Conservation (phyloP, 1,140 invertebrate genomes). For the Pogonomyrmex californicus region DNA sequence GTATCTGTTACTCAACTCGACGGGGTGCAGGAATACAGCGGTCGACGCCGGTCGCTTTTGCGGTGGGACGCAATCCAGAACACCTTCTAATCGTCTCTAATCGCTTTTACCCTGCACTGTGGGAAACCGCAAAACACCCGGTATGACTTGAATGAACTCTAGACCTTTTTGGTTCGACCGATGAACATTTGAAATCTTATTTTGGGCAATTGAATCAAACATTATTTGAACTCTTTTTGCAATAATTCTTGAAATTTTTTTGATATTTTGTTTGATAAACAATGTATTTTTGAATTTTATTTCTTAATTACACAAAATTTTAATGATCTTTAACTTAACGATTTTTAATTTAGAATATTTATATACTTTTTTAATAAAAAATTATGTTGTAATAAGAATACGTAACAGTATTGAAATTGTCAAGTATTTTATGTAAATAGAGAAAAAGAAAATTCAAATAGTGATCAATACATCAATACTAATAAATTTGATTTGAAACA, state of each 20-base stretch:
- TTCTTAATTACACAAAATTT: background rate
- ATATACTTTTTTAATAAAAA: background rate
- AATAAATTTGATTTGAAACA: background rate
- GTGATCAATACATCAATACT: background rate
- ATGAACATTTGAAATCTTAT: slow-evolving; percentile 24
- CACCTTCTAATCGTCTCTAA: slow-evolving; percentile 68
- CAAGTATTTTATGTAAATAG: background rate
- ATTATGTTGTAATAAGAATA: background rate
- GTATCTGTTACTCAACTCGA: slow-evolving; percentile 32
- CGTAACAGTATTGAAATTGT: background rate
- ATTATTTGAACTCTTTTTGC: background rate
- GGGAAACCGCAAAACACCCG: slow-evolving; percentile 52
- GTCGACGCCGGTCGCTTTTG: slow-evolving; percentile 26
- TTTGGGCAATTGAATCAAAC: slow-evolving; percentile 25
- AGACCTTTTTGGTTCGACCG: slow-evolving; percentile 22
- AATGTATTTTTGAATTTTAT: background rate
- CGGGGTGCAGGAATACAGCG: slow-evolving; percentile 8
- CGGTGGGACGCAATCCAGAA: slow-evolving; percentile 69
- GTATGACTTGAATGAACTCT: slow-evolving; percentile 36
- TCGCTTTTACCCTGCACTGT: slow-evolving; percentile 44
- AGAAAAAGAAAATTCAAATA: background rate
- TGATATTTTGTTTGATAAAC: background rate
- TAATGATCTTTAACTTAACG: background rate
- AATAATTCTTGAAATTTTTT: background rate
- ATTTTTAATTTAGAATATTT: background rate